Percentiles rank a stretch among this genome's conserved stretches.
Conservation (phyloP, 2,888 invertebrate genomes). For the Calliphora vomitoria region DNA sequence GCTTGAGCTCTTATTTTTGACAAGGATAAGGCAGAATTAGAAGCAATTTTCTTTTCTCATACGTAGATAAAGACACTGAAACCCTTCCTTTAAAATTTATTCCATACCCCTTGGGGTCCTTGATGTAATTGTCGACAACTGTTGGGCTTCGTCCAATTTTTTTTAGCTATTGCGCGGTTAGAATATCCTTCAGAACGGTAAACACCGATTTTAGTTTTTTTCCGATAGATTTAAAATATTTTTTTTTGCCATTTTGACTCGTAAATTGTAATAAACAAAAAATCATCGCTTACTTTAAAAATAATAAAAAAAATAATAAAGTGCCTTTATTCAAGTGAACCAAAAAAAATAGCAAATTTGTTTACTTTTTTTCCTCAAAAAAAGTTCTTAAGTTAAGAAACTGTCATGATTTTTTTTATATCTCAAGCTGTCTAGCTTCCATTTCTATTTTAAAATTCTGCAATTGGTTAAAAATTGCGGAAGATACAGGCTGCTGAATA, state of each 20-base stretch:
- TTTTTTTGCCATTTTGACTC: neutral
- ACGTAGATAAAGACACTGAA: neutral
- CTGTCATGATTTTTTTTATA: neutral
- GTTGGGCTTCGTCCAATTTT: neutral
- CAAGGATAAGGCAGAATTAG: too few relatives aligned
- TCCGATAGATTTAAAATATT: neutral
- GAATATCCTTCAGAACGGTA: neutral
- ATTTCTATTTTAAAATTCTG: neutral
- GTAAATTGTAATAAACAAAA: conserved; percentile 17
- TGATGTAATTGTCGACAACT: conserved; percentile 16
- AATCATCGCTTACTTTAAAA: neutral
- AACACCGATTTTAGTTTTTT: conserved; percentile 7
- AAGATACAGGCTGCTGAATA: neutral
- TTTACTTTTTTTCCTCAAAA: conserved; percentile 4
- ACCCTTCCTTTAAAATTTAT: neutral
- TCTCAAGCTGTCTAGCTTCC: neutral
- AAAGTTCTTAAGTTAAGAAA: conserved; percentile 9
- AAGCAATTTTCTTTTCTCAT: too few relatives aligned
- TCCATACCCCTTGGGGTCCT: conserved; percentile 7
- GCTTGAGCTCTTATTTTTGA: too few relatives aligned
- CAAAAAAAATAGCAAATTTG: conserved; percentile 8
- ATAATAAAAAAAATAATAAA: neutral
- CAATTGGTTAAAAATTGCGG: too few relatives aligned
- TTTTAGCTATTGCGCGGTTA: conserved; percentile 2
- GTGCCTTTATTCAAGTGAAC: conserved; percentile 15